Evolutionary conservation across 1,140 invertebrate genomes (phyloP), one percentile per base, ranked within the genome.

Genomic region (Coelopa frigida): DNA sequence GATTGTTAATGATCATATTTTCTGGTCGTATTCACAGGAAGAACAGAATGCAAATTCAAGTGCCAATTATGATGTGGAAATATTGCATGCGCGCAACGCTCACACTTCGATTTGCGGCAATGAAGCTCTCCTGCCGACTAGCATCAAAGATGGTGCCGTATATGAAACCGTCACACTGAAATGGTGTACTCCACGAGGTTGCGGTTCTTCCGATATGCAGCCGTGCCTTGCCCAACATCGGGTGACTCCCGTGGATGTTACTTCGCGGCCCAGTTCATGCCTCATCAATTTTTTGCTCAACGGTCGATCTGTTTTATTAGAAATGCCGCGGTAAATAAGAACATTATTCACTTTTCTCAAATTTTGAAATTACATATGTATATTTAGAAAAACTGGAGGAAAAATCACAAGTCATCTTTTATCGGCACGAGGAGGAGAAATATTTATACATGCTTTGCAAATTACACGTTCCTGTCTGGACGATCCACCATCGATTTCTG

Each of bases 31-130:
- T 22, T 36, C 43, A 17, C 29, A 52, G 50, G 94, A 98, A 73
- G 94, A 98, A 73, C 94, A 97, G 74, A 98, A 97, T 73, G 92
- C 94, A 1, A 93, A 87, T 70, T 95, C 92, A 0, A 97, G 93
- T 38, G 91, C 93, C 1, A 98, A 98, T 73, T 98, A 98, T 67
- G 94, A 98, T 68, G 94, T 98, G 1, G 93, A 97, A 70, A 86
- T 98, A 33, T 84, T 94, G 53, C 94, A 98, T 69, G 81, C 87
- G 1, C 79, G 80, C 2, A 78, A 81, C 12, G 89, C 91, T 0
- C 93, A 96, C 68, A 76, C 80, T 0, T 81, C 87, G 0, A 78
- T 94, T 22, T 71, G 89, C 32, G 66, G 67, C 3, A 56, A 55
- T 78, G 80, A 76, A 76, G 79, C 61, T 70, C 68, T 53, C 35